Percentiles rank a stretch among this genome's conserved stretches.
phyloP scores from a whole-genome alignment of 2,888 invertebrate species.

The Ypsolopha scabrella region DNA sequence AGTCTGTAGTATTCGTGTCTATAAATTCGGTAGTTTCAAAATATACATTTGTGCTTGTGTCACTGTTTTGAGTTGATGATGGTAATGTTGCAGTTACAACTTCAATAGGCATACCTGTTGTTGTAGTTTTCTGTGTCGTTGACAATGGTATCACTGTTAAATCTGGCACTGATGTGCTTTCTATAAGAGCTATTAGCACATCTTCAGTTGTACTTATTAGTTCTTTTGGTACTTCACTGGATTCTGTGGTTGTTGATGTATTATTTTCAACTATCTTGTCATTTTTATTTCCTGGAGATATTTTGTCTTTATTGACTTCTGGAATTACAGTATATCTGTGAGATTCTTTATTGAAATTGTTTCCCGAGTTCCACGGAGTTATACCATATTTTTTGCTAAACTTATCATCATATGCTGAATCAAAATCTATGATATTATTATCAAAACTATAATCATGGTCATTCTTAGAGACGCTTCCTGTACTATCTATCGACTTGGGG shows the following conservation, averaged over 20 bases:
- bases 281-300: slow-evolving; percentile 11
- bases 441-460: slow-evolving; percentile 33
- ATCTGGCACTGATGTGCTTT: slow-evolving; percentile 46
- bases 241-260: slow-evolving; percentile 32
- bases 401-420: slow-evolving; percentile 46
- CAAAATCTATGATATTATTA: slow-evolving; percentile 56
- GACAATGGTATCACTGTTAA: slow-evolving; percentile 51
- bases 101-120: slow-evolving; percentile 28
- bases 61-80: slow-evolving; percentile 28
- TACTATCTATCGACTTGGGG: slow-evolving; percentile 31
- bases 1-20: neutral
- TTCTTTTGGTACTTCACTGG: slow-evolving; percentile 54
- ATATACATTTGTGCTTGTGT: slow-evolving; percentile 9
- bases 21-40: neutral
- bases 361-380: slow-evolving; percentile 32
- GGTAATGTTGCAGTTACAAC: slow-evolving; percentile 36
- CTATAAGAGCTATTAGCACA: slow-evolving; percentile 29
- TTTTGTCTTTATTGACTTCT: slow-evolving; percentile 17
- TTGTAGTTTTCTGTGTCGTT: slow-evolving; percentile 27
- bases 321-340: slow-evolving; percentile 45
- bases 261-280: slow-evolving; percentile 14
- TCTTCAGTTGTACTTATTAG: slow-evolving; percentile 51
- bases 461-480: slow-evolving; percentile 14
- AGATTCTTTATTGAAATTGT: slow-evolving; percentile 35
- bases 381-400: slow-evolving; percentile 42